Evolutionary conservation across 2,888 invertebrate genomes (phyloP).

Genomic region (Diaperis boleti): DNA sequence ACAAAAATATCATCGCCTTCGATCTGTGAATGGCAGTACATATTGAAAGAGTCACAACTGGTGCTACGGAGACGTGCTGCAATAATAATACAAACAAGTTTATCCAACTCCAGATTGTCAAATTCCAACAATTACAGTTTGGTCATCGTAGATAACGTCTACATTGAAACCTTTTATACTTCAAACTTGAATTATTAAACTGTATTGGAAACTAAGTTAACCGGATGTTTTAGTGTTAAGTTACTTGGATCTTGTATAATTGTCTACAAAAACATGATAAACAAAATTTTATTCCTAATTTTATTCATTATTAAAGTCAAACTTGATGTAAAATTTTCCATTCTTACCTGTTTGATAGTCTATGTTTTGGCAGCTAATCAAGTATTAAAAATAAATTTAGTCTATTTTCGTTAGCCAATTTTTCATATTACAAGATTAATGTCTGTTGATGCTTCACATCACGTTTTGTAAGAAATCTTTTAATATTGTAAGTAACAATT

Average conservation of each 20-base stretch:
- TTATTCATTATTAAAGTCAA: neutral
- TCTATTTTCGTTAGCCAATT: constrained; percentile 12
- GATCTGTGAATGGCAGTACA: too few relatives aligned
- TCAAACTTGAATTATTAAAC: too few relatives aligned
- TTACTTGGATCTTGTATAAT: constrained; percentile 10
- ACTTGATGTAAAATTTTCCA: constrained; percentile 11
- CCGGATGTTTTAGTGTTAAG: too few relatives aligned
- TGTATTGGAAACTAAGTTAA: too few relatives aligned
- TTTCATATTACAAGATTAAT: constrained; percentile 12
- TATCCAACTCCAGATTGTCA: too few relatives aligned
- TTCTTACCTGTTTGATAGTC: constrained; percentile 13
- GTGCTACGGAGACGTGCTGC: too few relatives aligned
- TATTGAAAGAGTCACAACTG: too few relatives aligned
- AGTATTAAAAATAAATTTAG: constrained; percentile 27
- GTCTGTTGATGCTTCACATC: neutral
- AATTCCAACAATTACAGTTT: too few relatives aligned
- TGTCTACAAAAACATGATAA: neutral
- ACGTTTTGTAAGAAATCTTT: neutral
- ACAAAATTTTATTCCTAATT: neutral
- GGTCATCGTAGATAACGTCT: too few relatives aligned
- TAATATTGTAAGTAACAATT: neutral
- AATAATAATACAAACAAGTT: too few relatives aligned
- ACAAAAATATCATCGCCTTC: too few relatives aligned
- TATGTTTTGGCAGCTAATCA: constrained; percentile 26
- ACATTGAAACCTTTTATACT: too few relatives aligned